Conservation (phyloP, 1,140 invertebrate genomes). For the Trichonephila clavata region DNA sequence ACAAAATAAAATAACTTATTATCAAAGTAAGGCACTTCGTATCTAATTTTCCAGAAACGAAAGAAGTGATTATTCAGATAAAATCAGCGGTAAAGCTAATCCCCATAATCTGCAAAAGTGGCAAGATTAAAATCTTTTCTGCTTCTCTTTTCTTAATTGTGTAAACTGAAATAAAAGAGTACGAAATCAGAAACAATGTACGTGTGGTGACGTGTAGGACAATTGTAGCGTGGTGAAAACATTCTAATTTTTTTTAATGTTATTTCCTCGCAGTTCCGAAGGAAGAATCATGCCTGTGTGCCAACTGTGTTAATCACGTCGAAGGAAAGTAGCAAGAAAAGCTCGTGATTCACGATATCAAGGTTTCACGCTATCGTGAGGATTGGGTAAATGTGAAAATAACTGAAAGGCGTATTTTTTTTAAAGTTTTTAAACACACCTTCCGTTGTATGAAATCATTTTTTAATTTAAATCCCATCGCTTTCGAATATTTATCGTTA, state of each 20-base stretch:
- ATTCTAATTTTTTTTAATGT: neutral
- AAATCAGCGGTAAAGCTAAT: neutral
- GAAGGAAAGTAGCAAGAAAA: constrained; percentile 8
- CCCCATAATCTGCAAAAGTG: neutral
- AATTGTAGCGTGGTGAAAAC: constrained; percentile 1
- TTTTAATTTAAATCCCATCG: neutral
- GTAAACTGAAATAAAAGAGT: constrained; percentile 1
- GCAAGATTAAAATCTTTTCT: neutral
- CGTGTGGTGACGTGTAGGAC: neutral
- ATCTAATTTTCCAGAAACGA: neutral
- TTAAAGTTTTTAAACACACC: neutral
- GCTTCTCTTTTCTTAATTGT: neutral
- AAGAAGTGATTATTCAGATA: neutral
- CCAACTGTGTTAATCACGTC: constrained; percentile 6
- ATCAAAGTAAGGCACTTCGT: too few species aligned
- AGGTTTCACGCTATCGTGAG: constrained; percentile 2
- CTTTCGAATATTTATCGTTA: neutral
- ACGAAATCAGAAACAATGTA: neutral
- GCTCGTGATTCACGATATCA: constrained; percentile 3
- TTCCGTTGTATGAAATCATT: neutral
- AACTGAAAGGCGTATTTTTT: neutral
- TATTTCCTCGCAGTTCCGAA: neutral
- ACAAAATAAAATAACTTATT: too few species aligned
- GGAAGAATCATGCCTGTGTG: neutral
- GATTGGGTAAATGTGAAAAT: neutral